Evolutionary conservation across 2,113 vertebrate genomes (phyloP).

Genomic region (Gopherus flavomarginatus): DNA sequence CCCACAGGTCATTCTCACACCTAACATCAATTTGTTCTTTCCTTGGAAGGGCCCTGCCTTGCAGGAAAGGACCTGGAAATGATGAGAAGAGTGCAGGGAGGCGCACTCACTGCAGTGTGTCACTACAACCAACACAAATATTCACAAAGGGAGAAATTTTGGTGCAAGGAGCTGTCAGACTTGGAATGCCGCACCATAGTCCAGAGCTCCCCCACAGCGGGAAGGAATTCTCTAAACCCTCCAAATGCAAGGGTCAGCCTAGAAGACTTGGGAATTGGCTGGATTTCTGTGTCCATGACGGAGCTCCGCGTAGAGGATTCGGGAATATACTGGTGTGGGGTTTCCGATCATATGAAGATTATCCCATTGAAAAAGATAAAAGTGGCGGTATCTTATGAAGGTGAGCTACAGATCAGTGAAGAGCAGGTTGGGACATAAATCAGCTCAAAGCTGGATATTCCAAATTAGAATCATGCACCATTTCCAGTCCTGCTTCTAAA

Average conservation of each 20-base stretch:
- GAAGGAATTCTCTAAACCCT: background rate
- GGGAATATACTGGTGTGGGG: background rate
- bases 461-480: background rate
- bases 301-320: background rate
- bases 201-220: background rate
- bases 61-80: background rate
- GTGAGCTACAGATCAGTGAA: background rate
- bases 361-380: background rate
- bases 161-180: background rate
- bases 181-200: background rate
- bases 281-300: background rate
- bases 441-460: background rate
- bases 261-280: fast-evolving
- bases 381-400: background rate
- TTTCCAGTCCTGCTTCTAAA: background rate
- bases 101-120: background rate
- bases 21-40: background rate
- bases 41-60: background rate
- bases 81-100: background rate
- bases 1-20: too few relatives aligned
- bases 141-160: background rate
- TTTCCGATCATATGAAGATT: background rate
- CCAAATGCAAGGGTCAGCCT: background rate
- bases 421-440: background rate
- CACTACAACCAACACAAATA: background rate